phyloP scores from a whole-genome alignment of 2,888 invertebrate species.

The Eledona agricola region DNA sequence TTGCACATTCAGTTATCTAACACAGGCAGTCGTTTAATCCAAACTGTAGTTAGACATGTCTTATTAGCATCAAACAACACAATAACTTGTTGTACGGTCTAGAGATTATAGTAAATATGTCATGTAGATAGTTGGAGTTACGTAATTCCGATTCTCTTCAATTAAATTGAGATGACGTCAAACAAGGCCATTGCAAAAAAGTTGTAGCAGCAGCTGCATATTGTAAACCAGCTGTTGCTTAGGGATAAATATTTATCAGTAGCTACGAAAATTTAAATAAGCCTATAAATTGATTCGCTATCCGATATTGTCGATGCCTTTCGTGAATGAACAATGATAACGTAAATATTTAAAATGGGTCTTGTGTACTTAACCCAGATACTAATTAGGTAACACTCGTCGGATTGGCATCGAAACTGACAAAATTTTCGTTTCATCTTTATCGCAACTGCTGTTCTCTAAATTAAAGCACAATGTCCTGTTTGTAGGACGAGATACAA shows the following conservation, averaged over 20 bases:
- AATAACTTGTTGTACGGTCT: too few species aligned
- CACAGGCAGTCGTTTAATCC: too few species aligned
- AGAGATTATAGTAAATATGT: slow-evolving; percentile 5
- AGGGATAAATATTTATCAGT: slow-evolving; percentile 20
- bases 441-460: too few species aligned
- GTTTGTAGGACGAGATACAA: too few species aligned
- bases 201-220: slow-evolving; percentile 13
- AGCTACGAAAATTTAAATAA: slow-evolving; percentile 12
- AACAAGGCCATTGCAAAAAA: slow-evolving; percentile 17
- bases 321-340: slow-evolving; percentile 4
- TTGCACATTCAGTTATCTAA: too few species aligned
- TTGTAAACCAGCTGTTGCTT: slow-evolving; percentile 20
- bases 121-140: not conserved
- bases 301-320: not conserved
- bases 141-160: slow-evolving; percentile 6
- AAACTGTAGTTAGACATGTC: too few species aligned
- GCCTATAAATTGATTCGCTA: not conserved
- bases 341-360: slow-evolving; percentile 1
- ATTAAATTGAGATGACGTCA: slow-evolving; percentile 17
- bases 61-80: too few species aligned
- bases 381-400: too few species aligned
- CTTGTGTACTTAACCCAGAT: not conserved
- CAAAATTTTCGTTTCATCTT: too few species aligned
- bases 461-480: too few species aligned
- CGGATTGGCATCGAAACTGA: too few species aligned